phyloP scores from a whole-genome alignment of 2,888 invertebrate species.

The Chelonus formosanus region DNA sequence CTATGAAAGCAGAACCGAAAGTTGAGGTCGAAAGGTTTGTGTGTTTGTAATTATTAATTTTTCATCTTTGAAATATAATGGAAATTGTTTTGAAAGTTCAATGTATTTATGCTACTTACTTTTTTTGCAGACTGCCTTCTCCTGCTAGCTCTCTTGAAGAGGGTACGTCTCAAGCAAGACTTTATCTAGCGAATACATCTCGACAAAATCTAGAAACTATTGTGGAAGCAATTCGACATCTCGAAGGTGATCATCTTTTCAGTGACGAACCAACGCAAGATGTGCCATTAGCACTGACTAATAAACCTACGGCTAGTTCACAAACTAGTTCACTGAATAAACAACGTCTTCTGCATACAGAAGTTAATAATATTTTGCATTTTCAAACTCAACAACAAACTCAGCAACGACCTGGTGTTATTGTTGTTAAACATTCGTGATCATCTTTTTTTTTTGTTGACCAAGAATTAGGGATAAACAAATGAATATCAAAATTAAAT shows the following conservation, averaged over 20 bases:
- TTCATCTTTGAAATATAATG: neutral
- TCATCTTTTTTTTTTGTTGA: conserved; percentile 49
- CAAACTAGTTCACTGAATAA: conserved; percentile 42
- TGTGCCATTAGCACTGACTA: conserved; percentile 60
- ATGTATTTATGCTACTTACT: too few species aligned
- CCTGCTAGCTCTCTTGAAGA: conserved; percentile 67
- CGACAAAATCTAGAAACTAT: conserved; percentile 97
- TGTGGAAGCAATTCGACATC: conserved; percentile 96
- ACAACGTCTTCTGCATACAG: conserved; percentile 67
- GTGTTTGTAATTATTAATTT: neutral
- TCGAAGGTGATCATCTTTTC: conserved; percentile 96
- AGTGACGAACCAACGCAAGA: conserved; percentile 73
- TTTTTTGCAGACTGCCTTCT: conserved; percentile 71
- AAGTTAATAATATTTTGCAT: conserved; percentile 73
- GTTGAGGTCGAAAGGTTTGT: conserved; percentile 72
- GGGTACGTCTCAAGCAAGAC: conserved; percentile 65
- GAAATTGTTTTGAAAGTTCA: too few species aligned
- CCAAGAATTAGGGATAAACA: too few species aligned
- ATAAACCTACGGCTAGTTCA: conserved; percentile 51
- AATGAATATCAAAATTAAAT: too few species aligned
- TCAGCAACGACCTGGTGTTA: conserved; percentile 84
- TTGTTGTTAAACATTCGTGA: conserved; percentile 84
- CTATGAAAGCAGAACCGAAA: conserved; percentile 88
- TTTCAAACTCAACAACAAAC: conserved; percentile 68
- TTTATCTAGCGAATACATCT: conserved; percentile 77